Conservation (phyloP, 1,140 invertebrate genomes). For the Lethrus apterus region DNA sequence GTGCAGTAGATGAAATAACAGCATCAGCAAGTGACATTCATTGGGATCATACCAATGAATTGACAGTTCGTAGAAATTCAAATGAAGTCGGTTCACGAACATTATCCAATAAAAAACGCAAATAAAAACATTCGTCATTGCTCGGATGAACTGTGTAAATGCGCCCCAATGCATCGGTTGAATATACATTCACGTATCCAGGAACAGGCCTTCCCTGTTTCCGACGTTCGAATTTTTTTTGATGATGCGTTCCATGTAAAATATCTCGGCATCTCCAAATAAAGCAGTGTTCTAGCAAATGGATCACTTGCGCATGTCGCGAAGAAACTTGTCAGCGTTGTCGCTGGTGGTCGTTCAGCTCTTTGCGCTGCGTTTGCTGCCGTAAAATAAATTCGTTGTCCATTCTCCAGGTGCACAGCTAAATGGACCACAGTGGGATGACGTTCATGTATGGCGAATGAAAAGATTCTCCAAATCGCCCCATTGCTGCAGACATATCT, state of each 20-base stretch:
- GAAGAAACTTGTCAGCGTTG: slow-evolving; percentile 41
- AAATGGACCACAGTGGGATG: slow-evolving; percentile 1
- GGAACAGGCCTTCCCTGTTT: slow-evolving; percentile 34
- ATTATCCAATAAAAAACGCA: too few species aligned
- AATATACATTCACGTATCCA: slow-evolving; percentile 32
- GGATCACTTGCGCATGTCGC: slow-evolving; percentile 35
- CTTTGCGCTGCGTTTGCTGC: slow-evolving; percentile 23
- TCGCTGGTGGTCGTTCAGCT: slow-evolving; percentile 28
- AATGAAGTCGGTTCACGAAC: too few species aligned
- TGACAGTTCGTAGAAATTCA: too few species aligned
- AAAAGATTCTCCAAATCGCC: slow-evolving; percentile 4
- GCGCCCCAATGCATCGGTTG: slow-evolving; percentile 36
- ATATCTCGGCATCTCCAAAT: slow-evolving; percentile 40
- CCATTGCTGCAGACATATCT: slow-evolving; percentile 1
- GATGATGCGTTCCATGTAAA: slow-evolving; percentile 41
- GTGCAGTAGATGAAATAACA: too few species aligned
- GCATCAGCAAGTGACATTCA: too few species aligned
- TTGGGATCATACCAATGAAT: too few species aligned
- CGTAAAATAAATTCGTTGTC: slow-evolving; percentile 39
- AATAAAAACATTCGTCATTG: too few species aligned
- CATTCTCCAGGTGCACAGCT: slow-evolving; percentile 5
- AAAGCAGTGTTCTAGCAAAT: slow-evolving; percentile 41
- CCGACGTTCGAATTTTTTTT: slow-evolving; percentile 33
- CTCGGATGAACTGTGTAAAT: too few species aligned
- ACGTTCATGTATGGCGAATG: slow-evolving; percentile 4